Conservation (phyloP, 1,140 invertebrate genomes). For the Pseudobourletiella spinata region DNA sequence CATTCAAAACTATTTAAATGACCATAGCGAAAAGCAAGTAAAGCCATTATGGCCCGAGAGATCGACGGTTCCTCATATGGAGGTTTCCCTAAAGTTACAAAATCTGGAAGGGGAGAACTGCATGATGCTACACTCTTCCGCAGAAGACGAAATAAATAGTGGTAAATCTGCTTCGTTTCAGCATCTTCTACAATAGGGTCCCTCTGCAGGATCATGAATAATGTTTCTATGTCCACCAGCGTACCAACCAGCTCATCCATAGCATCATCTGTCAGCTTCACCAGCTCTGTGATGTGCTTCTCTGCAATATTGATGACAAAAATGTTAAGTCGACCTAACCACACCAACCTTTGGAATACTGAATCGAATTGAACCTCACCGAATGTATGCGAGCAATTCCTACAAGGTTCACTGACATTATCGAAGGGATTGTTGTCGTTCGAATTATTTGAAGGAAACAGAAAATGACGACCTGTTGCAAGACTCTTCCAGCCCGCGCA, state of each 20-base stretch:
- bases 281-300: conserved; percentile 26
- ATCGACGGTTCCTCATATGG: conserved; percentile 32
- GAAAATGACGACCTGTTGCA: conserved; percentile 18
- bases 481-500: conserved; percentile 34
- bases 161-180: conserved; percentile 30
- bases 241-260: conserved; percentile 25
- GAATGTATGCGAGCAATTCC: conserved; percentile 31
- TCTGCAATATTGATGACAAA: conserved; percentile 17
- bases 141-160: conserved; percentile 31
- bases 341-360: no score
- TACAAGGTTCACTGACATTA: conserved; percentile 25
- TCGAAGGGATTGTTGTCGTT: conserved; percentile 8
- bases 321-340: no score
- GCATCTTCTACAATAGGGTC: conserved; percentile 26
- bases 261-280: conserved; percentile 28
- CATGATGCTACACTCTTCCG: conserved; percentile 30
- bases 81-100: conserved; percentile 19
- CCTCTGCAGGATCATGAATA: conserved; percentile 30
- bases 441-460: conserved; percentile 17
- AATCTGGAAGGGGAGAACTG: conserved; percentile 18
- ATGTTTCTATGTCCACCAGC: conserved; percentile 33
- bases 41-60: conserved; percentile 25
- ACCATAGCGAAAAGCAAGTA: conserved; percentile 29
- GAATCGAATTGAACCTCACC: conserved; percentile 19
- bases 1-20: conserved; percentile 19